Evolutionary conservation across 1,140 invertebrate species (phyloP), one percentile per base, ranked within the genome.

Genomic region (Cardiocondyla obscurior): DNA sequence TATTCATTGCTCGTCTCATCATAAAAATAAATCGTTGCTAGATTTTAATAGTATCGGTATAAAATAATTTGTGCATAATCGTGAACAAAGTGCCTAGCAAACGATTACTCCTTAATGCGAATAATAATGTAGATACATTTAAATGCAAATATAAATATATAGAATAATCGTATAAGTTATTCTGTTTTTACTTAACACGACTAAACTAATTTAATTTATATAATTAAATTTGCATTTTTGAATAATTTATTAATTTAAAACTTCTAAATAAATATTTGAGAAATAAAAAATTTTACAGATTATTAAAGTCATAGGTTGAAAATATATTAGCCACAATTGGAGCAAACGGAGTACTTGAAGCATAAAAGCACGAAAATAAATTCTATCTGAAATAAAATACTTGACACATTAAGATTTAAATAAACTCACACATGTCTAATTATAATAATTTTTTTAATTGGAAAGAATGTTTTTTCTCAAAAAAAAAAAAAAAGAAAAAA

Each of bases 351-450:
- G n/a, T 49, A 22, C 1, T 51, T 53, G 16, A 36, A 73, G 42
- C 1, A 28, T n/a, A 72, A 53, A 1, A n/a, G 14, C 10, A 57
- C 22, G 57, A 76, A n/a, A n/a, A 49, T 49, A 8, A 39, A 30
- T 36, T 46, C 19, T 39, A 64, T 22, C n/a, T n/a, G 25, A 76
- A 58, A 44, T 58, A 49, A 28, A 49, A 76, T 64, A 76, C 30
- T 28, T 76, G 42, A 76, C 70, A 70, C 42, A 22, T 33, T 2
- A 33, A 73, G n/a, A 0, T 82, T 79, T 42, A 33, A 42, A 30
- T n/a, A 82, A 49, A 79, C 79, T 82, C 72, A 60, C 58, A 79
- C 62, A 33, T 83, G 28, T 85, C 81, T 73, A 69, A 82, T 79
- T 79, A 67, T 79, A 53, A 69, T 16, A 6, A 82, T 58, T 67